Conservation (phyloP, 2,797 vertebrate species). For the Periparus ater region DNA sequence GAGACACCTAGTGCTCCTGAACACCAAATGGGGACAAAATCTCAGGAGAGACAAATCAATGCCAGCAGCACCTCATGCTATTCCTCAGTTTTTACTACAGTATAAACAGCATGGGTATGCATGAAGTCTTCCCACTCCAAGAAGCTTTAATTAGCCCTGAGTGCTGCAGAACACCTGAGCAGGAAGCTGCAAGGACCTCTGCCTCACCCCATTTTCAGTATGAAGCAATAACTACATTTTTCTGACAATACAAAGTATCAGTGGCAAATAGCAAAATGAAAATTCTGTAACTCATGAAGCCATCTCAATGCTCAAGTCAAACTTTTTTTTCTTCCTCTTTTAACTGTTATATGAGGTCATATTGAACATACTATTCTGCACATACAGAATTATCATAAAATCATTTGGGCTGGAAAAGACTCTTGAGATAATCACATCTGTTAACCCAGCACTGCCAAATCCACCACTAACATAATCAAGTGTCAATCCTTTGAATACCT, state of each 20-base stretch:
- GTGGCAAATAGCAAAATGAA: not conserved
- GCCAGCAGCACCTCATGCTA: not conserved
- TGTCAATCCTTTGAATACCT: not conserved
- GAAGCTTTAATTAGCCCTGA: not conserved
- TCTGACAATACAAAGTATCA: not conserved
- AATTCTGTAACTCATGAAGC: not conserved
- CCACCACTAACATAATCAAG: not conserved
- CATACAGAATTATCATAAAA: not conserved
- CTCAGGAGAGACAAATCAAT: not conserved
- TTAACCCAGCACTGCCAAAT: not conserved
- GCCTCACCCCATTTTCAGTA: not conserved
- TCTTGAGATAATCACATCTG: not conserved
- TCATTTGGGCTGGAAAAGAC: not conserved
- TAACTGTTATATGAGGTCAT: not conserved
- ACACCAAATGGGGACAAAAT: not conserved
- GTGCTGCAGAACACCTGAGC: not conserved
- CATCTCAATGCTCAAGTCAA: not conserved
- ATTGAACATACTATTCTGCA: not conserved
- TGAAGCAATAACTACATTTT: not conserved
- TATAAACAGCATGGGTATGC: not conserved
- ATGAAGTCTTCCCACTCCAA: not conserved
- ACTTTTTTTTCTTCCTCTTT: not conserved
- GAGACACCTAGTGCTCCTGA: not conserved
- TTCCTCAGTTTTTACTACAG: not conserved
- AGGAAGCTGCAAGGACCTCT: not conserved